Evolutionary conservation across 2,888 invertebrate genomes (phyloP), one percentile per base, ranked within the genome.

Genomic region (Drosophila phalerata): DNA sequence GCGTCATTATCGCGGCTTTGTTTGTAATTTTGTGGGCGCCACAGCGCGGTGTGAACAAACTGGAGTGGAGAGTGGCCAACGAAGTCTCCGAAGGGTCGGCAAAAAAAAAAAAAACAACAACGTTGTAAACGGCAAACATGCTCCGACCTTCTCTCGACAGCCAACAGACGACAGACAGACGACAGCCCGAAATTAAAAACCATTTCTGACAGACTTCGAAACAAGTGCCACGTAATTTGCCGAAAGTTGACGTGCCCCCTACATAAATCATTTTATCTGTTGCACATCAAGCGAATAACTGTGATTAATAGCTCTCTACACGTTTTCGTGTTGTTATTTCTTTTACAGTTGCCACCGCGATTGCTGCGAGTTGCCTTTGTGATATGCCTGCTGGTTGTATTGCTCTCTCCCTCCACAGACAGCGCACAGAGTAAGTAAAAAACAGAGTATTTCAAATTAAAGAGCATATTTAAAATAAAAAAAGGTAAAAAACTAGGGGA

Each of bases 341-440:
- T 47, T 66, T 76, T 66, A 0, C 94, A 95, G 95, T 93, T 93
- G 93, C 94, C 94, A 87, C 94, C 94, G 88, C 94, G 94, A 63
- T 79, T 94, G 91, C 91, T 94, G 75, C 93, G 93, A 92, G 93
- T 94, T 93, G 92, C 93, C 71, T 89, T 94, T 90, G 91, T 94
- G 81, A 90, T 94, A 83, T 91, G 94, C 62, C 92, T 95, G 63
- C 91, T 94, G 84, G 91, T 94, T 69, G 94, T 94, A 66, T 93
- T 94, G 72, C 92, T 95, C 71, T 92, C 94, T 32, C 94, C 94
- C 73, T 93, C 94, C 91, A 81, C 90, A 68, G 94, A 94, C 90
- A 94, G 94, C 25, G 94, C 94, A 71, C 91, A 93, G 79, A 93
- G 95, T 95, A 93, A 94, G 94, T 94, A 69, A 57, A 53, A 52